Evolutionary conservation across 2,888 invertebrate genomes (phyloP), one percentile per base, ranked within the genome.

Genomic region (Hydriomena furcata): DNA sequence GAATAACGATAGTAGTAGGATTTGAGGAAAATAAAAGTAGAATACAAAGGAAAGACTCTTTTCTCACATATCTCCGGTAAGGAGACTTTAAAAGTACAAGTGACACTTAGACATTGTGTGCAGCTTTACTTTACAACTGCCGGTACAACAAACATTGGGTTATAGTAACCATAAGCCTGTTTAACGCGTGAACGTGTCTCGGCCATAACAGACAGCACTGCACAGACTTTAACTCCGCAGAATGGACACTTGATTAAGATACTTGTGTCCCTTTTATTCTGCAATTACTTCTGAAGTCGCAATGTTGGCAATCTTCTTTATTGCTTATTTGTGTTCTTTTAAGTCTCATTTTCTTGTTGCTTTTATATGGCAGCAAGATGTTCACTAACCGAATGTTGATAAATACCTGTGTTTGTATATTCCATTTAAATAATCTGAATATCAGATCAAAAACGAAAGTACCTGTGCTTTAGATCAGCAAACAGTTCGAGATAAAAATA

Each of bases 211-310:
- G 82, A 38, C 37, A 40, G 13, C 40, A 35, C 36, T 41, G 41
- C 28, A 47, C 52, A 52, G 46, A 52, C 47, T 76, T 76, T 83
- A 81, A 82, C 79, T 82, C 84, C 76, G 64, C 61, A 67, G 76
- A 87, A 86, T 87, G 82, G 83, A 82, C 82, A 80, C 84, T 86
- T 87, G 85, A 89, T 88, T 86, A 88, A 85, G 88, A 84, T 82
- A 84, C 83, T 88, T 76, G 81, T 83, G 81, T 81, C 84, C 82
- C 82, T 86, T n/a, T 88, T 84, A 87, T 85, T 82, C 77, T 71
- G 79, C 80, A 84, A 87, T 87, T 84, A 85, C 81, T 82, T 79
- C 79, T 79, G 79, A 81, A 79, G 73, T 77, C 75, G 76, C 59
- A 31, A 52, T 53, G 77, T 77, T 75, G 72, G 71, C 77, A 75